phyloP scores from a whole-genome alignment of 2,888 invertebrate species.

The Pharmacophagus antenor region DNA sequence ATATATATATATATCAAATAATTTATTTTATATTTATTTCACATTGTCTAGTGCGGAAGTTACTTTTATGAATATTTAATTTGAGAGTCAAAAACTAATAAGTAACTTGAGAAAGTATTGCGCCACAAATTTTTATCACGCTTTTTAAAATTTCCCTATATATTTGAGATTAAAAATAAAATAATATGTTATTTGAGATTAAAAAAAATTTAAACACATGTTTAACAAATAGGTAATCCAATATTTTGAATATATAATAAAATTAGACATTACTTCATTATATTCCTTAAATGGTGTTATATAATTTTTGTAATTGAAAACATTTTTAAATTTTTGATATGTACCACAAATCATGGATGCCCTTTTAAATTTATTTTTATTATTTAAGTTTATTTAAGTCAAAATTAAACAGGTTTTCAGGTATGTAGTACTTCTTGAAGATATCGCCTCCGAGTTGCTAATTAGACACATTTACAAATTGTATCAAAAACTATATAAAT shows the following conservation, averaged over 20 bases:
- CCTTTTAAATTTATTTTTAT: neutral
- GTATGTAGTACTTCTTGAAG: neutral
- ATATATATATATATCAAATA: no score
- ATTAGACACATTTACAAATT: neutral
- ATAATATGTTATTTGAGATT: neutral
- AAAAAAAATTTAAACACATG: neutral
- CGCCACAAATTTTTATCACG: neutral
- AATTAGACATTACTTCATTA: no score
- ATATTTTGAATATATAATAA: no score
- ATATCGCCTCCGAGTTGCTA: neutral
- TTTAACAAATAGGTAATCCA: no score
- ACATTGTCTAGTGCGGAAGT: neutral
- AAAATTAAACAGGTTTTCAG: conserved; percentile 1
- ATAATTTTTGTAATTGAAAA: neutral
- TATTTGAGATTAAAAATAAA: neutral
- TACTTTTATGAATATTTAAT: neutral
- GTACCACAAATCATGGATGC: neutral
- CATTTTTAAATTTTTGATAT: neutral
- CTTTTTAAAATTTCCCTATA: neutral
- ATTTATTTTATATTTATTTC: neutral
- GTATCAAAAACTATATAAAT: neutral
- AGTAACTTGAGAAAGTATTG: neutral
- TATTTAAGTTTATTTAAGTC: neutral
- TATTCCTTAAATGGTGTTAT: neutral
- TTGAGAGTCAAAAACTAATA: neutral